phyloP scores from a whole-genome alignment of 2,888 invertebrate genomes.

The Allolobophora icterica region DNA sequence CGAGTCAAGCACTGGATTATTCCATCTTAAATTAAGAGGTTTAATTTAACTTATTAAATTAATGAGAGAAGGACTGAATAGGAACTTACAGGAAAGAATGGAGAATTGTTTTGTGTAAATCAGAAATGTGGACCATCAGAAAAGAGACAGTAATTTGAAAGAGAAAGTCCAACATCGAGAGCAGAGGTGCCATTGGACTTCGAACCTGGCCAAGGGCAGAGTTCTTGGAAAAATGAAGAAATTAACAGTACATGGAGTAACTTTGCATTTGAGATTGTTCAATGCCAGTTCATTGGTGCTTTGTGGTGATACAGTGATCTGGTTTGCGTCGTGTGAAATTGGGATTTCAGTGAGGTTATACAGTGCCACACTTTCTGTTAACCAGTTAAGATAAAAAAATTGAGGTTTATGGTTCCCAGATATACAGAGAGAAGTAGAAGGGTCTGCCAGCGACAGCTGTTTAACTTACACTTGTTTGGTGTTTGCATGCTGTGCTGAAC shows the following conservation, averaged over 20 bases:
- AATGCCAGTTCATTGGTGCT: neutral
- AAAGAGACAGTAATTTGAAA: no score
- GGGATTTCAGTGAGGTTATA: neutral
- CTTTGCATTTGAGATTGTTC: neutral
- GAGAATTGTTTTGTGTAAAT: no score
- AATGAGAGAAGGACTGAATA: no score
- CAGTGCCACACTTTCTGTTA: neutral
- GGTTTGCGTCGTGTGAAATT: neutral
- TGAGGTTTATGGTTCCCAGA: neutral
- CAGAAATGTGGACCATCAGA: no score
- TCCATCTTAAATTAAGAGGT: no score
- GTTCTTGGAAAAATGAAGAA: no score
- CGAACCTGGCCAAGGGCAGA: no score
- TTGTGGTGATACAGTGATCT: neutral
- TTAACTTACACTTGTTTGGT: neutral
- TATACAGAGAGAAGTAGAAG: neutral
- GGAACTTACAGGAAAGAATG: no score
- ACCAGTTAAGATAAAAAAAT: slow-evolving; percentile 14
- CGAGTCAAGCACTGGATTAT: no score
- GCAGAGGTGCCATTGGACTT: no score
- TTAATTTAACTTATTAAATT: no score
- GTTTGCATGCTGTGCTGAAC: neutral
- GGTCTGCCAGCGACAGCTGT: neutral
- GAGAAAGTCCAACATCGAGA: no score
- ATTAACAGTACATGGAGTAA: neutral